Evolutionary conservation across 2,888 invertebrate species (phyloP).

Genomic region (Ormyrus pomaceus): DNA sequence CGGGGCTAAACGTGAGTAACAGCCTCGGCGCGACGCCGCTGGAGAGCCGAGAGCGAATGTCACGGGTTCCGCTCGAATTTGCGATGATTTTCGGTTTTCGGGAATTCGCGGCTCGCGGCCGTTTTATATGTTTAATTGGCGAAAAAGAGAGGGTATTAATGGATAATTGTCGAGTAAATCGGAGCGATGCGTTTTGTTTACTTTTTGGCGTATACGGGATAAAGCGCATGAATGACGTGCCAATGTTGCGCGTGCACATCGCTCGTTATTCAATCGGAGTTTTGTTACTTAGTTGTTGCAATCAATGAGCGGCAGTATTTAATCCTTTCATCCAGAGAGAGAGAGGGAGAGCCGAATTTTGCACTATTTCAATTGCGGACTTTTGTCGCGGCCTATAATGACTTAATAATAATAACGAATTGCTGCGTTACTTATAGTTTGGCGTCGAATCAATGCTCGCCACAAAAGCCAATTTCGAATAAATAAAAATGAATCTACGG

Average conservation of each 20-base stretch:
- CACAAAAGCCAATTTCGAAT: not conserved
- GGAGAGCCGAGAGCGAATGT: too few relatives aligned
- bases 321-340: not conserved
- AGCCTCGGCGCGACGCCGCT: too few relatives aligned
- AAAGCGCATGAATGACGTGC: slow-evolving; percentile 18
- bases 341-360: too few relatives aligned
- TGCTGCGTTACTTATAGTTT: too few relatives aligned
- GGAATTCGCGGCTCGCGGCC: not conserved
- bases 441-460: slow-evolving; percentile 1
- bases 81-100: not conserved
- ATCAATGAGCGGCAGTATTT: not conserved
- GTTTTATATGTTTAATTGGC: slow-evolving; percentile 26
- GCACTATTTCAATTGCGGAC: too few relatives aligned
- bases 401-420: too few relatives aligned
- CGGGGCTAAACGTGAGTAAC: too few relatives aligned
- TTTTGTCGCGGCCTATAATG: too few relatives aligned
- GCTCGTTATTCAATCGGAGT: not conserved
- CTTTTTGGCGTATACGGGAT: slow-evolving; percentile 12
- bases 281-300: slow-evolving; percentile 12
- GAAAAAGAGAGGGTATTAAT: slow-evolving; percentile 17
- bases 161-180: slow-evolving; percentile 27
- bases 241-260: not conserved
- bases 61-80: not conserved
- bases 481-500: slow-evolving; percentile 33
- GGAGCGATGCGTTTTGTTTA: slow-evolving; percentile 27